phyloP scores from a whole-genome alignment of 2,797 vertebrate genomes.

The Babyrousa celebensis region DNA sequence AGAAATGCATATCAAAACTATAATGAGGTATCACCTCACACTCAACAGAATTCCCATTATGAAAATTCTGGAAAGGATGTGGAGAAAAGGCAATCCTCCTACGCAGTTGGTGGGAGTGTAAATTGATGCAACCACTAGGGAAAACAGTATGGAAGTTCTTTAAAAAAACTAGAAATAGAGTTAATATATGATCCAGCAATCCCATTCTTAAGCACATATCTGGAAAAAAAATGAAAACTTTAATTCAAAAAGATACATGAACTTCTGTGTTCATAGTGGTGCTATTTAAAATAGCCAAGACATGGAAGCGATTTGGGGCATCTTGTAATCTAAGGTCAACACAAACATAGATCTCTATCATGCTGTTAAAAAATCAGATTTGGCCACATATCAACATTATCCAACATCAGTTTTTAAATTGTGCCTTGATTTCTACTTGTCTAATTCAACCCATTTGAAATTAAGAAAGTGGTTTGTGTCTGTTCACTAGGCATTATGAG shows the following conservation, averaged over 20 bases:
- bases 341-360: not conserved
- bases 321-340: not conserved
- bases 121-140: not conserved
- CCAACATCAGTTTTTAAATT: not conserved
- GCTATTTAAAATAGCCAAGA: not conserved
- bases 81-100: not conserved
- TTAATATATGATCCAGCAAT: not conserved
- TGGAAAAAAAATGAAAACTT: not conserved
- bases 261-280: not conserved
- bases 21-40: not conserved
- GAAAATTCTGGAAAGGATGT: not conserved
- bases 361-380: not conserved
- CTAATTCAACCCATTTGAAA: constrained; percentile 34
- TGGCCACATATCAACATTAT: not conserved
- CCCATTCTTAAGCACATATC: not conserved
- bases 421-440: not conserved
- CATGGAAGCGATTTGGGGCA: not conserved
- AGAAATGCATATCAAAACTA: not conserved
- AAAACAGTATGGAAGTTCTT: not conserved
- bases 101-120: not conserved
- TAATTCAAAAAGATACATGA: not conserved
- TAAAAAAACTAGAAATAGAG: not conserved
- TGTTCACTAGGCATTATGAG: not conserved
- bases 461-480: not conserved
- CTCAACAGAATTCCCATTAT: not conserved